These are phyloP conservation scores for Agapornis canus DNA, from an alignment of 2,797 vertebrate genomes.

Conservation along the genomic window DNA sequence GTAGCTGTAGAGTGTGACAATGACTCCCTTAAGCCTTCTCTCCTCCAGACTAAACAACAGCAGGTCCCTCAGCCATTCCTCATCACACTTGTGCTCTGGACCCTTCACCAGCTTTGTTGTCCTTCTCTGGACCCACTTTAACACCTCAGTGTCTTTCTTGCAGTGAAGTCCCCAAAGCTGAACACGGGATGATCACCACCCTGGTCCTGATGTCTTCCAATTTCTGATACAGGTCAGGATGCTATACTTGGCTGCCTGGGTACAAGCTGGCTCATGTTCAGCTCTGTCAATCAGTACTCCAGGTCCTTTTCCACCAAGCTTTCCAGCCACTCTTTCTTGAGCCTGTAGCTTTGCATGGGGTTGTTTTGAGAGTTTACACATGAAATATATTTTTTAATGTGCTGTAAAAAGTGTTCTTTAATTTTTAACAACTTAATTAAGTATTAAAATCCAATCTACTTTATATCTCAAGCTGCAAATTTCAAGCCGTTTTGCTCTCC, in stretches of 20 bases:
- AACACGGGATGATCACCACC: neutral
- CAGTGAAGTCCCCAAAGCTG: neutral
- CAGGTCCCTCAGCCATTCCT: neutral
- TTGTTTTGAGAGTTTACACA: neutral
- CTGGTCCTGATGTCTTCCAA: neutral
- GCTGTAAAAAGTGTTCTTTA: slow-evolving; percentile 5
- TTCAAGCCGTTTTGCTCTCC: neutral
- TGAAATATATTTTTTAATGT: neutral
- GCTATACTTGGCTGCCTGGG: neutral
- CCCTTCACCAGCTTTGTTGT: neutral
- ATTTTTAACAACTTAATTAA: slow-evolving; percentile 51
- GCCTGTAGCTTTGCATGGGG: neutral
- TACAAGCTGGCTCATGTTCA: neutral
- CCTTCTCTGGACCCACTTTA: neutral
- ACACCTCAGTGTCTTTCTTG: neutral
- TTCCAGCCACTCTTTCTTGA: neutral
- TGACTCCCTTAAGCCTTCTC: neutral
- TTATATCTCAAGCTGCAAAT: neutral
- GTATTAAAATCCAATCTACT: slow-evolving; percentile 47
- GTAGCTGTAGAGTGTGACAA: neutral
- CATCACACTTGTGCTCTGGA: neutral
- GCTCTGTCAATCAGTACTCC: neutral
- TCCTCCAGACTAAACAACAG: neutral
- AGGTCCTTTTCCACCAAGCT: neutral
- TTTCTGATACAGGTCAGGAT: neutral